phyloP scores from a whole-genome alignment of 2,113 vertebrate species.

The Scartelaos histophorus region DNA sequence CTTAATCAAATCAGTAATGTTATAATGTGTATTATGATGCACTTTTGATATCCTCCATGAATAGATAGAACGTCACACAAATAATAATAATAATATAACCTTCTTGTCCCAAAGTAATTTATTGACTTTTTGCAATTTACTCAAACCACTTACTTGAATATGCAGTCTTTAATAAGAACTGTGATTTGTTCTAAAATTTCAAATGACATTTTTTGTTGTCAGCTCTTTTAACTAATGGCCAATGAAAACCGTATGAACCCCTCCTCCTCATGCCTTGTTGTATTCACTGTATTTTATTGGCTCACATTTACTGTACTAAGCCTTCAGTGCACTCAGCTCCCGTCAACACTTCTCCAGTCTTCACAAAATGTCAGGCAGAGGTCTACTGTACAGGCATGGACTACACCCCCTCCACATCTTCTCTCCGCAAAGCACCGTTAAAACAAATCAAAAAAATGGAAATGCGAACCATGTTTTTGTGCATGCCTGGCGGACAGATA shows the following conservation, averaged over 20 bases:
- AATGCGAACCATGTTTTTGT: conserved; percentile 65
- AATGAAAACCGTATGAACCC: neutral
- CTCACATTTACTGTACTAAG: conserved; percentile 1
- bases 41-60: too few relatives aligned
- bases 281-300: neutral
- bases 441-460: conserved; percentile 69
- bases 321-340: neutral
- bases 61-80: too few relatives aligned
- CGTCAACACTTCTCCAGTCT: neutral
- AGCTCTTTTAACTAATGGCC: neutral
- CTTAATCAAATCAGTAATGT: too few relatives aligned
- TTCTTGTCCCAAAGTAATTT: neutral
- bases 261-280: neutral
- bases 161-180: too few relatives aligned
- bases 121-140: neutral
- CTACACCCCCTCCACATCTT: conserved; percentile 25
- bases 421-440: conserved; percentile 59
- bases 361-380: conserved; percentile 4
- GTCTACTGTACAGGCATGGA: neutral
- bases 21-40: too few relatives aligned
- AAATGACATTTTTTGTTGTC: neutral
- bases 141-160: neutral
- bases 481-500: conserved; percentile 77
- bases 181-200: neutral
- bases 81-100: too few relatives aligned